Percentiles rank a stretch among this genome's conserved stretches.
phyloP scores from a whole-genome alignment of 2,888 invertebrate genomes.

The Meloe dianella region DNA sequence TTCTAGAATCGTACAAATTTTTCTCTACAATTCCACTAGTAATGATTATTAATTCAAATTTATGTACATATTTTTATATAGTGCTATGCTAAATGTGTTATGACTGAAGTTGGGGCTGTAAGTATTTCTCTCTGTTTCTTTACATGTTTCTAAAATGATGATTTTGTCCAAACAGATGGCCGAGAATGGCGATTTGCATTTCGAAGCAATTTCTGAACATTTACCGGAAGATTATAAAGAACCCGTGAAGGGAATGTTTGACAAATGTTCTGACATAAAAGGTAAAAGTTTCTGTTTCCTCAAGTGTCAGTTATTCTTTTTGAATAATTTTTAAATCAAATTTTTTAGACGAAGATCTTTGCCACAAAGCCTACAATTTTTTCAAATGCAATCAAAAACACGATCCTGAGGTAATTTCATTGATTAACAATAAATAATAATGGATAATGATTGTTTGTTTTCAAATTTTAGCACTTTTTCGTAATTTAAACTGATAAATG shows the following conservation, averaged over 20 bases:
- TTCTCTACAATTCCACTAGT: background rate
- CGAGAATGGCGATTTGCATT: conserved; percentile 23
- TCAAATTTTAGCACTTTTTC: conserved; percentile 9
- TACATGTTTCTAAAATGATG: background rate
- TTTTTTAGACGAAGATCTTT: conserved; percentile 27
- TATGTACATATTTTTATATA: conserved; percentile 30
- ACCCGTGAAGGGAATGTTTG: conserved; percentile 9
- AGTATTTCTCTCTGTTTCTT: conserved; percentile 22
- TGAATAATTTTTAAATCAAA: conserved; percentile 13
- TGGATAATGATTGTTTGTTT: background rate
- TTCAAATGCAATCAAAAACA: conserved; percentile 33
- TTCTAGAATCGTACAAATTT: background rate
- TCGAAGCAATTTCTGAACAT: conserved; percentile 12
- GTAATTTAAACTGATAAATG: background rate
- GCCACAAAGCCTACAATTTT: conserved; percentile 34
- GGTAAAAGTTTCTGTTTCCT: conserved; percentile 8
- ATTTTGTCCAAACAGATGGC: conserved; percentile 23
- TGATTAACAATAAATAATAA: background rate
- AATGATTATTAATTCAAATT: conserved; percentile 13
- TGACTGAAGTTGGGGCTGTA: conserved; percentile 33
- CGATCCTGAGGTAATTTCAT: conserved; percentile 34
- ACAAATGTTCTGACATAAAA: conserved; percentile 15
- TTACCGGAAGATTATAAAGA: conserved; percentile 14
- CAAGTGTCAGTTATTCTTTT: background rate
- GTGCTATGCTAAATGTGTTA: conserved; percentile 38